Percentiles rank a stretch among this genome's conserved stretches.
These are phyloP conservation scores for Pseudococcus jackbeardsleyi DNA, from an alignment of 2,888 invertebrate species.

Conservation along the genomic window DNA sequence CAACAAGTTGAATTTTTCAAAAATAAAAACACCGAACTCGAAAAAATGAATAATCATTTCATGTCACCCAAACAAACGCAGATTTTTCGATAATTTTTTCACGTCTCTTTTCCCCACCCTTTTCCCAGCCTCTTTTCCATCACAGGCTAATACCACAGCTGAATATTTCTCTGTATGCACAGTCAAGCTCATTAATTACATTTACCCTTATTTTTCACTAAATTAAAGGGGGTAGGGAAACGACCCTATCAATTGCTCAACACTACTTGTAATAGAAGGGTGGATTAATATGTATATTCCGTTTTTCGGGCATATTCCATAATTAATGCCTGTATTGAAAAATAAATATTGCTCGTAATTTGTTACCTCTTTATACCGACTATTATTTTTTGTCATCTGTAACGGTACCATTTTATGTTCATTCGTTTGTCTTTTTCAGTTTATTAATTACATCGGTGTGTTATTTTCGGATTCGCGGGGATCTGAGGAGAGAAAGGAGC, in stretches of 20 bases:
- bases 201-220: slow-evolving; percentile 41
- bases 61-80: background rate
- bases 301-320: slow-evolving; percentile 9
- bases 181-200: slow-evolving; percentile 14
- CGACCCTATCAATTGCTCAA: slow-evolving; percentile 33
- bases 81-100: slow-evolving; percentile 19
- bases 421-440: slow-evolving; percentile 8
- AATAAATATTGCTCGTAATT: slow-evolving; percentile 31
- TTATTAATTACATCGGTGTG: background rate
- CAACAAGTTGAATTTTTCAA: background rate
- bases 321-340: slow-evolving; percentile 21
- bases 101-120: background rate
- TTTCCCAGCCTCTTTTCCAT: background rate
- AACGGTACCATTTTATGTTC: background rate
- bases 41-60: background rate
- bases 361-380: slow-evolving; percentile 9
- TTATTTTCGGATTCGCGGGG: background rate
- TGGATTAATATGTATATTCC: slow-evolving; percentile 24
- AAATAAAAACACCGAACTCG: background rate
- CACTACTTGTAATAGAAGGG: slow-evolving; percentile 25
- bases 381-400: slow-evolving; percentile 35
- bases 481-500: background rate
- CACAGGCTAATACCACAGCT: background rate
- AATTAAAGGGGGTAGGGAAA: background rate
- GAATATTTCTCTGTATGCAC: slow-evolving; percentile 1